phyloP scores from a whole-genome alignment of 2,113 vertebrate genomes.

The Condylura cristata region DNA sequence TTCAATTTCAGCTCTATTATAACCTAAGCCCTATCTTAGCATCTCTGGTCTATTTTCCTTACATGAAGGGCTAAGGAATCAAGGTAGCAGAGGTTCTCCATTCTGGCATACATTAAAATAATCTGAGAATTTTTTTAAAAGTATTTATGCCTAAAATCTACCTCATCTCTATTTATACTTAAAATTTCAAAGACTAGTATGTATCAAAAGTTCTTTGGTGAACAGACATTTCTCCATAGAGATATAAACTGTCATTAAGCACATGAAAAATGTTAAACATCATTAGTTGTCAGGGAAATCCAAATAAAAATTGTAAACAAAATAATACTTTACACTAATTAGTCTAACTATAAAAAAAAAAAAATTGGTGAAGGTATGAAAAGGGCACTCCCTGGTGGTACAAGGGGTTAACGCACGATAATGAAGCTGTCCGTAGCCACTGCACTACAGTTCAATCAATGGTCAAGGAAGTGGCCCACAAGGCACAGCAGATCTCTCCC shows the following conservation, averaged over 20 bases:
- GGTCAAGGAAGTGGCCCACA: too few relatives aligned
- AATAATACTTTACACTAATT: too few relatives aligned
- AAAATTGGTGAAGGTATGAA: too few relatives aligned
- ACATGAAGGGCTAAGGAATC: background rate
- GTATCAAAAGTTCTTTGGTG: conserved; percentile 6
- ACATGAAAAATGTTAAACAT: background rate
- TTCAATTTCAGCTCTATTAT: background rate
- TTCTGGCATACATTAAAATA: background rate
- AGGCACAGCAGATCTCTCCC: too few relatives aligned
- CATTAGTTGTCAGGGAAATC: background rate
- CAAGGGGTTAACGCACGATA: too few relatives aligned
- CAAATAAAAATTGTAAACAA: too few relatives aligned
- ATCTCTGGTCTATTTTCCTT: background rate
- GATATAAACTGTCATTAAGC: background rate
- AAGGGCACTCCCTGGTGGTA: too few relatives aligned
- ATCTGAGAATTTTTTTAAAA: background rate
- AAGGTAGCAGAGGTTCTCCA: background rate
- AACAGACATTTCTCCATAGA: conserved; percentile 1
- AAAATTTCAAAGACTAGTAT: background rate
- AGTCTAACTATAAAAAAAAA: too few relatives aligned
- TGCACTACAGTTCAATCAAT: too few relatives aligned
- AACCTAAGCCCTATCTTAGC: background rate
- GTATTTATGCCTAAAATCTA: background rate
- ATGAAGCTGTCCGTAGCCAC: too few relatives aligned
- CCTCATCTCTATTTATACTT: background rate